phyloP scores from a whole-genome alignment of 2,797 vertebrate genomes.

The Myotis planiceps region DNA sequence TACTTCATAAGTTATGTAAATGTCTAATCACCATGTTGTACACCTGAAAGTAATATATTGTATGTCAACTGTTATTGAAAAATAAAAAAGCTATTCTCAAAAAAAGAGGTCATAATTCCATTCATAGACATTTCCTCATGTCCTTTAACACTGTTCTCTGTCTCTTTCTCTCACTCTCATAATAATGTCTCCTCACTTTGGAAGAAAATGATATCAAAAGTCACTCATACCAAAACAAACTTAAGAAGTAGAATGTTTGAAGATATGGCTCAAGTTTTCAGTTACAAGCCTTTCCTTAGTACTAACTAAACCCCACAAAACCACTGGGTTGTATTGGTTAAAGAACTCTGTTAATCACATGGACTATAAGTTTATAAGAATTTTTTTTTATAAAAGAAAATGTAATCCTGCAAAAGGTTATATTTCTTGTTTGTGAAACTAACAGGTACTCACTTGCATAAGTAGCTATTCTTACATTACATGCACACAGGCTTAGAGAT shows the following conservation, averaged over 20 bases:
- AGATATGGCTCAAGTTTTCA: neutral
- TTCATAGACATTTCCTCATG: neutral
- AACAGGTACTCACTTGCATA: neutral
- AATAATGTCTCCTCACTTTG: neutral
- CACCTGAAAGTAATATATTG: neutral
- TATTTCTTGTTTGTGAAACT: neutral
- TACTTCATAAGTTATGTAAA: neutral
- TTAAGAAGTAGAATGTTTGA: neutral
- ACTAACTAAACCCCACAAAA: neutral
- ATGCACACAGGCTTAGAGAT: slow-evolving; percentile 55
- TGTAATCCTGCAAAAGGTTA: neutral
- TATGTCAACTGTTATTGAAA: neutral
- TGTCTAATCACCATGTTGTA: neutral
- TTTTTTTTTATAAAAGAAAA: neutral
- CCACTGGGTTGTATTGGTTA: neutral
- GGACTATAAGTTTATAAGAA: neutral
- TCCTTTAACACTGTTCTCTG: neutral
- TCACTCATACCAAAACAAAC: neutral
- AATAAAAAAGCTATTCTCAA: neutral
- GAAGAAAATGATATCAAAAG: neutral
- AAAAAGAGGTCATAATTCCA: neutral
- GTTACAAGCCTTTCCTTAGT: neutral
- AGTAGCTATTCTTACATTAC: neutral
- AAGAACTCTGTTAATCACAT: neutral
- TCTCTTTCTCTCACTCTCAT: neutral